Percentiles rank a stretch among this genome's conserved stretches.
These are phyloP conservation scores for Aphelenchoides besseyi DNA, from an alignment of 1,140 invertebrate species.

Conservation along the genomic window DNA sequence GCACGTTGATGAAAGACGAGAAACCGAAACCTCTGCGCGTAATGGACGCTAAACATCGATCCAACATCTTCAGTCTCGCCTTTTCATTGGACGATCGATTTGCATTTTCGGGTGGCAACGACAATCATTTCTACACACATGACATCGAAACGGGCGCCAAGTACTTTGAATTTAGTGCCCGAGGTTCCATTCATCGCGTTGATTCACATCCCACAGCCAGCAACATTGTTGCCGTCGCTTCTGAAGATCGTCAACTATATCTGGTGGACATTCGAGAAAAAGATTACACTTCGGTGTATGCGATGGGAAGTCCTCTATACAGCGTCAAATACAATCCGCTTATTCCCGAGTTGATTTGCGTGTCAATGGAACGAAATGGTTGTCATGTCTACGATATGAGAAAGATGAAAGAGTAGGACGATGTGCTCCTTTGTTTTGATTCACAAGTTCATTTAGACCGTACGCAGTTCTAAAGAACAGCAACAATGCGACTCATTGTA, in stretches of 20 bases:
- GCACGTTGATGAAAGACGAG: neutral
- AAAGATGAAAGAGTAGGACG: too few species aligned
- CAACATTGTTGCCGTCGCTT: slow-evolving; percentile 69
- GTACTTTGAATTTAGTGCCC: neutral
- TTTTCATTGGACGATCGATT: slow-evolving; percentile 76
- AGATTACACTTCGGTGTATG: slow-evolving; percentile 36
- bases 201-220: neutral
- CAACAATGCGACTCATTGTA: too few species aligned
- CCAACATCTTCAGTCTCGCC: slow-evolving; percentile 86
- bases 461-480: too few species aligned
- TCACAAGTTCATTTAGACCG: too few species aligned
- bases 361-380: slow-evolving; percentile 77
- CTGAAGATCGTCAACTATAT: slow-evolving; percentile 80
- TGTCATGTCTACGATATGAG: neutral
- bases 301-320: slow-evolving; percentile 73
- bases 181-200: slow-evolving; percentile 13
- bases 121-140: slow-evolving; percentile 85
- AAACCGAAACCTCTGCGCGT: slow-evolving; percentile 65
- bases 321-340: slow-evolving; percentile 83
- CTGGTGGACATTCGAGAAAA: slow-evolving; percentile 76
- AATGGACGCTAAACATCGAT: slow-evolving; percentile 79
- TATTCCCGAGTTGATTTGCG: slow-evolving; percentile 76
- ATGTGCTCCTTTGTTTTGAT: too few species aligned
- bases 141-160: slow-evolving; percentile 70
- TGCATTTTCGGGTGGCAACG: slow-evolving; percentile 85